A percentile compares a stretch with the other conserved stretches of the same genome.
These are phyloP conservation scores for Ericerus pela DNA, from an alignment of 1,140 invertebrate genomes.

Conservation along the genomic window DNA sequence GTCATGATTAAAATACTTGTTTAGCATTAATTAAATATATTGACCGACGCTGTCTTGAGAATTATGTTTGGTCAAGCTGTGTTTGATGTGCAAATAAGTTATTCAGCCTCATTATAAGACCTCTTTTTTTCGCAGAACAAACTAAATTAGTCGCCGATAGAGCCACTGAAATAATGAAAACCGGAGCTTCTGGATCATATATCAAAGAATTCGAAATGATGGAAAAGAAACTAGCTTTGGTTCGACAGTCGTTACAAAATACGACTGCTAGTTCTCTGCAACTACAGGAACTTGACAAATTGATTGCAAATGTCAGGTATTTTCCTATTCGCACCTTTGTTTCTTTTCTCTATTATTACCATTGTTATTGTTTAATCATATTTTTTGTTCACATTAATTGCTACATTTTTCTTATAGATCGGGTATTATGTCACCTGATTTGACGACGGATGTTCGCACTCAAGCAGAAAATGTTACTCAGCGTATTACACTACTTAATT, in stretches of 20 bases:
- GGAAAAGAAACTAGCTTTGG: slow-evolving; percentile 65
- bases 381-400: background rate
- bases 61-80: no score
- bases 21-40: no score
- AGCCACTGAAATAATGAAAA: slow-evolving; percentile 80
- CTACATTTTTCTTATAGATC: slow-evolving; percentile 13
- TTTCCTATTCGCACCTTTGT: slow-evolving; percentile 6
- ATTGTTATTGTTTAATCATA: background rate
- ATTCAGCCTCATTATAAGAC: no score
- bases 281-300: slow-evolving; percentile 44
- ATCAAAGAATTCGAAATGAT: slow-evolving; percentile 83
- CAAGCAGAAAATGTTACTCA: slow-evolving; percentile 59
- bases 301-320: slow-evolving; percentile 41
- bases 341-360: no score
- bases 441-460: slow-evolving; percentile 42
- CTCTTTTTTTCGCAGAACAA: slow-evolving; percentile 32
- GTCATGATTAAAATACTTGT: no score
- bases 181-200: slow-evolving; percentile 86
- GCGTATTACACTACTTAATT: slow-evolving; percentile 59
- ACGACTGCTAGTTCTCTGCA: slow-evolving; percentile 51
- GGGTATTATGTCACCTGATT: slow-evolving; percentile 32
- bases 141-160: slow-evolving; percentile 59
- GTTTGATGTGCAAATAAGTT: no score
- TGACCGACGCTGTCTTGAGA: no score
- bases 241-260: slow-evolving; percentile 59